Evolutionary conservation across 2,888 invertebrate species (phyloP).

Genomic region (Abrostola triplasia): DNA sequence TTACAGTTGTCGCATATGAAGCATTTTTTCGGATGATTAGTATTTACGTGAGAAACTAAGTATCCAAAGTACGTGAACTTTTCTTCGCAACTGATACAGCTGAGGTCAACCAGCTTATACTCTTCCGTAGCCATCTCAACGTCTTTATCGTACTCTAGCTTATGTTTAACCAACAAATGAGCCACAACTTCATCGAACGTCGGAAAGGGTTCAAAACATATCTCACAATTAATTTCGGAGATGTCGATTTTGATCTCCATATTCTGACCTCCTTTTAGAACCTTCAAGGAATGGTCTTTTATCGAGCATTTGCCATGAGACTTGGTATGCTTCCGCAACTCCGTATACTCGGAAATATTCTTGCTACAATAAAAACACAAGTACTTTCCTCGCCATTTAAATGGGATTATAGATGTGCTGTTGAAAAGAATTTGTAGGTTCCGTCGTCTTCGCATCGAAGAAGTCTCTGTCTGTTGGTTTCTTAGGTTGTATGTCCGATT

Average conservation of each 20-base stretch:
- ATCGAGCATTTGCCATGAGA: conserved; percentile 79
- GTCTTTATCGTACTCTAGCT: conserved; percentile 73
- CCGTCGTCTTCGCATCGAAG: conserved; percentile 79
- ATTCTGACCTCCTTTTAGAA: conserved; percentile 81
- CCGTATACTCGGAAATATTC: conserved; percentile 73
- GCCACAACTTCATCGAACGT: conserved; percentile 69
- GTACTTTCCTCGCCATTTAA: conserved; percentile 85
- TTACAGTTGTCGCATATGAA: conserved; percentile 80
- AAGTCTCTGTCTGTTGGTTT: conserved; percentile 77
- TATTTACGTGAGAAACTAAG: conserved; percentile 81
- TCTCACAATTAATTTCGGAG: conserved; percentile 75
- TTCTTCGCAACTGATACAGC: conserved; percentile 74
- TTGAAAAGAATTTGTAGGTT: conserved; percentile 83
- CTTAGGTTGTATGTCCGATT: conserved; percentile 78
- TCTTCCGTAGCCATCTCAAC: conserved; percentile 83
- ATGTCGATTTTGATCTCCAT: conserved; percentile 85
- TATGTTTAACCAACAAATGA: conserved; percentile 75
- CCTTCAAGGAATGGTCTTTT: conserved; percentile 79
- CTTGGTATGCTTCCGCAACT: conserved; percentile 77
- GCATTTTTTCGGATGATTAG: conserved; percentile 80
- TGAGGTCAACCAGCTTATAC: conserved; percentile 74
- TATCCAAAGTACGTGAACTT: conserved; percentile 82
- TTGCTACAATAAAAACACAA: conserved; percentile 84
- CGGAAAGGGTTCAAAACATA: conserved; percentile 70
- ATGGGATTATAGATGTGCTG: conserved; percentile 81